phyloP scores from a whole-genome alignment of 2,888 invertebrate species.

The Nematopogon swammerdamellus region DNA sequence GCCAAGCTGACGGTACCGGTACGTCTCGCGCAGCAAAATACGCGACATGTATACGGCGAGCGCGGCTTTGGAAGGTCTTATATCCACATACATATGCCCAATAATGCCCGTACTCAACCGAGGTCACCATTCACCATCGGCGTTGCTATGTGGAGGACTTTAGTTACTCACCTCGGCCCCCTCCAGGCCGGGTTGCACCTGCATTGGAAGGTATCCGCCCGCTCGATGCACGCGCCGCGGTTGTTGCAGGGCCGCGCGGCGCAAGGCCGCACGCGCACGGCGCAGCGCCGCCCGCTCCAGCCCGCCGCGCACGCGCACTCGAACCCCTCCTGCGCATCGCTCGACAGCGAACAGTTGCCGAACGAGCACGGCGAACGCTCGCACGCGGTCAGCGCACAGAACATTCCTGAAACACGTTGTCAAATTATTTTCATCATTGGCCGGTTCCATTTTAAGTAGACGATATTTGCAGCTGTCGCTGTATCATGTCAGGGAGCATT shows the following conservation, averaged over 20 bases:
- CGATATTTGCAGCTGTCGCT: no score
- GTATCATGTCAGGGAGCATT: no score
- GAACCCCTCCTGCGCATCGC: slow-evolving; percentile 28
- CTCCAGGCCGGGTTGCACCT: slow-evolving; percentile 74
- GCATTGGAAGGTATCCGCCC: slow-evolving; percentile 65
- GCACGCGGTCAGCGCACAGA: slow-evolving; percentile 74
- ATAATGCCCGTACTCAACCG: no score
- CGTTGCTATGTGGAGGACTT: not conserved
- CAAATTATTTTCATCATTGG: not conserved
- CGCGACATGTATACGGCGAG: no score
- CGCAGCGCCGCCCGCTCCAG: slow-evolving; percentile 66
- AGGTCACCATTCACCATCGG: not conserved
- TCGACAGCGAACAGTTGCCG: slow-evolving; percentile 59
- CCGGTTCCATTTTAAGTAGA: not conserved
- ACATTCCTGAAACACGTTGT: slow-evolving; percentile 67
- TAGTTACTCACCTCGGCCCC: slow-evolving; percentile 51
- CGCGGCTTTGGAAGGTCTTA: no score
- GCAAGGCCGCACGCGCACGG: slow-evolving; percentile 66
- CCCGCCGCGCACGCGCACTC: slow-evolving; percentile 66
- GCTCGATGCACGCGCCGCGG: slow-evolving; percentile 69
- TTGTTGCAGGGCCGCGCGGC: slow-evolving; percentile 71
- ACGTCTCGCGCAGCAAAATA: no score
- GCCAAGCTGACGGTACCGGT: no score
- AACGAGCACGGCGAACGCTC: slow-evolving; percentile 68
- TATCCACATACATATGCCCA: no score